Base-by-base conservation (phyloP, 2,113 vertebrate species). In the Lepus europaeus region DNA sequence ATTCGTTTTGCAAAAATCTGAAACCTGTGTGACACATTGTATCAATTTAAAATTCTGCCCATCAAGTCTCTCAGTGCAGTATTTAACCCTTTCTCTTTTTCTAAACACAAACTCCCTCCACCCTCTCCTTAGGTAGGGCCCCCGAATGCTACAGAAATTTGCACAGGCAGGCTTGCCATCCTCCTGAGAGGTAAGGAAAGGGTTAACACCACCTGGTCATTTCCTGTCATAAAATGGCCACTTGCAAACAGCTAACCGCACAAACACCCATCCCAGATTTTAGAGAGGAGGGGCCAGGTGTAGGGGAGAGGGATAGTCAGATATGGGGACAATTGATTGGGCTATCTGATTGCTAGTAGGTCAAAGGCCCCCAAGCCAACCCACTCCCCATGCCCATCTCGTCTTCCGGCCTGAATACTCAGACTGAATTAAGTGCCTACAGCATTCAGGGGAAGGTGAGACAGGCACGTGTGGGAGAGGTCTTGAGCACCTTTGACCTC, bases 161-260 rank as follows among this genome's bases (percentile, higher is more conserved):
- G 87, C 45, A n/a, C 14, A 94, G 96, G 97, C 87, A 97, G 80
- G 89, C 9, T 91, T 95, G 93, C 83, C 79, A 14, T 97, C 93
- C 95, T 92, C 95, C 8, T 64, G 93, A 96, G 89, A 96, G 96
- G 89, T 29, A 95, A 98, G 97, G 97, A 98, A 98, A 98, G 98
- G 98, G 98, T 98, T 98, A 98, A 98, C 79, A 98, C 94, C 97
- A 97, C 97, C 97, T 96, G 84, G 20, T 95, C 96, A 94, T 98
- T 84, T 98, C 96, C 97, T 98, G 85, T 98, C 98, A 99, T 98
- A 98, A 99, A 99, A 99, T 99, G 99, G 99, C 98, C 99, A 98
- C 99, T 98, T 98, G 98, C 98, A 98, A 98, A 98, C 98, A 97
- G 98, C 99, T 99, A 99, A 99, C 99, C 99, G 99, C 99, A 99